phyloP scores from a whole-genome alignment of 2,113 vertebrate species.

The Lepidothrix coronata region DNA sequence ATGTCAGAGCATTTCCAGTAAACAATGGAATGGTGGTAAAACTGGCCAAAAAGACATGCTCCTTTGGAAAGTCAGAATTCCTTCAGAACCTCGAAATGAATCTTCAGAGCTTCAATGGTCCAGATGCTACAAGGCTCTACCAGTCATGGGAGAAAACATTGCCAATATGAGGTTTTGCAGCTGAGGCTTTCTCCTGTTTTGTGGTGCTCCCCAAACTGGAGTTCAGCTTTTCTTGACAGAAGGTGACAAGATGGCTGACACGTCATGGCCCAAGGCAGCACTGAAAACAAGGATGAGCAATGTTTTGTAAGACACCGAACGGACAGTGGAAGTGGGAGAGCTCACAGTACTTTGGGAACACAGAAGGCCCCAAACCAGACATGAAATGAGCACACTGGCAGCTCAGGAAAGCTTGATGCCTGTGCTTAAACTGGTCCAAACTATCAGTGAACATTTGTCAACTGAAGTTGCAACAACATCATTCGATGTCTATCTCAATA shows the following conservation, averaged over 20 bases:
- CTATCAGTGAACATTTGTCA: not conserved
- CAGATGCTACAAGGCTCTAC: not conserved
- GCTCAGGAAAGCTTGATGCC: not conserved
- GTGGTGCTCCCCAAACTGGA: accelerated
- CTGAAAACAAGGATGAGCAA: not conserved
- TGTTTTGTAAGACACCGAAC: not conserved
- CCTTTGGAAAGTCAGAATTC: not conserved
- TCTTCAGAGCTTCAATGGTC: not conserved
- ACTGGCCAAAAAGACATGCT: not conserved
- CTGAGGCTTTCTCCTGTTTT: not conserved
- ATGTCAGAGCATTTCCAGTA: not conserved
- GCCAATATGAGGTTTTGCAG: not conserved
- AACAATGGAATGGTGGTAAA: not conserved
- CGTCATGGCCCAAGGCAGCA: not conserved
- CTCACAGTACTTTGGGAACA: not conserved
- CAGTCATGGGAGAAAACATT: not conserved
- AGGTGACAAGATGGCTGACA: not conserved
- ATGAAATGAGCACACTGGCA: not conserved
- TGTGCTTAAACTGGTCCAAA: not conserved
- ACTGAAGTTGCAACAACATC: not conserved
- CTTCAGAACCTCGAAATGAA: not conserved
- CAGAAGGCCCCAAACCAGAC: not conserved
- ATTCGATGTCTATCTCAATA: not conserved
- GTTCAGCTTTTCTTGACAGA: accelerated
- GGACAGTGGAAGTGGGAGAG: not conserved